Evolutionary conservation across 2,888 invertebrate species (phyloP).

Genomic region (Druceiella hillmani): DNA sequence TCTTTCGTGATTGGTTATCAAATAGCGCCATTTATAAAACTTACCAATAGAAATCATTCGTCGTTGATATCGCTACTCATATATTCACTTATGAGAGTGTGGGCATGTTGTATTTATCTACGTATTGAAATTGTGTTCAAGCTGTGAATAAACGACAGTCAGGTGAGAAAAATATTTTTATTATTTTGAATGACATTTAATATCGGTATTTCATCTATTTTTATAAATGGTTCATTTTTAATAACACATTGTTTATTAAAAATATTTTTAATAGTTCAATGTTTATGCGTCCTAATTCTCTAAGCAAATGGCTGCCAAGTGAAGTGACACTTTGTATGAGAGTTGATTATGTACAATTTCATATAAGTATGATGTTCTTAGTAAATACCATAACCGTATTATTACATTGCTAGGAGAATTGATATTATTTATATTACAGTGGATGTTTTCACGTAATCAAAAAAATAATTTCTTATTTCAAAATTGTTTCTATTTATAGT

Average conservation of each 20-base stretch:
- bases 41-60: conserved; percentile 37
- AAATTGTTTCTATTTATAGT: no score
- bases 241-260: conserved; percentile 19
- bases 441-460: no score
- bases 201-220: conserved; percentile 19
- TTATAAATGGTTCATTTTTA: conserved; percentile 17
- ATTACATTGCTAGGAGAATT: no score
- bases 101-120: conserved; percentile 51
- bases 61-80: conserved; percentile 36
- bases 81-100: conserved; percentile 39
- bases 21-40: conserved; percentile 43
- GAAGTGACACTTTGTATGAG: conserved; percentile 38
- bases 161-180: conserved; percentile 41
- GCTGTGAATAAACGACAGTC: conserved; percentile 39
- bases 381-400: no score
- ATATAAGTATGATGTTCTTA: no score
- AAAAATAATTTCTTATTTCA: no score
- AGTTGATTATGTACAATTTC: no score
- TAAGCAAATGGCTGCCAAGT: conserved; percentile 53
- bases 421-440: no score
- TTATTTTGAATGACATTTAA: background rate
- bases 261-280: conserved; percentile 36
- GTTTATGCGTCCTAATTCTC: conserved; percentile 42
- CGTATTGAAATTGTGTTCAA: conserved; percentile 53
- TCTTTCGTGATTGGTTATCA: conserved; percentile 35